phyloP scores from a whole-genome alignment of 2,888 invertebrate genomes.

The Eulithis testata region DNA sequence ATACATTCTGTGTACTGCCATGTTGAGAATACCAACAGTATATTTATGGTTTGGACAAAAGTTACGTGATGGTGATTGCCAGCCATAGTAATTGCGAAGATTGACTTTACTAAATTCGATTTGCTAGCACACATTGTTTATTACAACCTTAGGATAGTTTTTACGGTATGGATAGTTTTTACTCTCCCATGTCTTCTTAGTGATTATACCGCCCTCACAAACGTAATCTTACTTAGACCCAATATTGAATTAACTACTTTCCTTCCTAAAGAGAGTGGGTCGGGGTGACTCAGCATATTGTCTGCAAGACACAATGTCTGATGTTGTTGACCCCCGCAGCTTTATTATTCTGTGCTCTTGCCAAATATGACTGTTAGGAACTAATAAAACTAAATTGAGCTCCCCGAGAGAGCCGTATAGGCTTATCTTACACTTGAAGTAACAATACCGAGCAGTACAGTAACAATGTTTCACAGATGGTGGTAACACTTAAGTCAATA shows the following conservation, averaged over 20 bases:
- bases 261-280: conserved; percentile 9
- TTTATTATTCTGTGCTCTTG: conserved; percentile 11
- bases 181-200: too few relatives aligned
- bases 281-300: conserved; percentile 10
- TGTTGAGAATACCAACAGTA: background rate
- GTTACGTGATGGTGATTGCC: too few relatives aligned
- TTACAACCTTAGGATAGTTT: too few relatives aligned
- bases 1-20: background rate
- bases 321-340: conserved; percentile 18
- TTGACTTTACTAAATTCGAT: too few relatives aligned
- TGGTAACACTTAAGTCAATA: too few relatives aligned
- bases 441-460: background rate
- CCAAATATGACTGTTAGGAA: conserved; percentile 12
- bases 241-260: conserved; percentile 2
- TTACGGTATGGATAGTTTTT: too few relatives aligned
- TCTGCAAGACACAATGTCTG: conserved; percentile 11
- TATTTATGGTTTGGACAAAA: too few relatives aligned
- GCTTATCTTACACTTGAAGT: conserved; percentile 12
- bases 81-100: too few relatives aligned
- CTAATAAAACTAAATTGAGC: conserved; percentile 7
- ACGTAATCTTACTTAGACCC: conserved; percentile 5
- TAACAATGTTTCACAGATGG: background rate
- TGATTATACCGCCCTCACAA: background rate
- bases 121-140: too few relatives aligned
- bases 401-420: background rate